phyloP scores from a whole-genome alignment of 2,113 vertebrate species.

The Oreochromis aureus region DNA sequence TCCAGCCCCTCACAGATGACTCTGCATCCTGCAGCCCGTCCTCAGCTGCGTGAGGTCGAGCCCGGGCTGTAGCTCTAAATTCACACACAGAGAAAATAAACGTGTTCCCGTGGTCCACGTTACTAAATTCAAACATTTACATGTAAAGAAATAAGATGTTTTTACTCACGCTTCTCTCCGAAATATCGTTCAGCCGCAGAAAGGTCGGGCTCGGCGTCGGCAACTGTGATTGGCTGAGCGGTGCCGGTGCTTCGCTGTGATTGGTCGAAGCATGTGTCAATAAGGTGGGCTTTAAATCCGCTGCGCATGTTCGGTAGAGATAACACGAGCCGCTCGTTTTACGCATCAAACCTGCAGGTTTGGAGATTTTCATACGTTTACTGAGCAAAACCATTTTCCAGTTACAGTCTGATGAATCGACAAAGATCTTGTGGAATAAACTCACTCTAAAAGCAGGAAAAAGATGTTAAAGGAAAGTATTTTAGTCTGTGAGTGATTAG shows the following conservation, averaged over 20 bases:
- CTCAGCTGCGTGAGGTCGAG: not conserved
- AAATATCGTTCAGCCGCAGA: not conserved
- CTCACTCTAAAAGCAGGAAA: not conserved
- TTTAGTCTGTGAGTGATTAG: not conserved
- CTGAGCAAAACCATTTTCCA: not conserved
- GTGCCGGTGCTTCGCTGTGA: not conserved
- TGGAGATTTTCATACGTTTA: not conserved
- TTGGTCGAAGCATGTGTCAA: slow-evolving; percentile 28
- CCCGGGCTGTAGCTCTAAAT: not conserved
- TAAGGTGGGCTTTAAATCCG: not conserved
- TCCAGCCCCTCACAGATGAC: slow-evolving; percentile 37
- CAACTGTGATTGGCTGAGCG: slow-evolving; percentile 16
- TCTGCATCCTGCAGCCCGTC: slow-evolving; percentile 20
- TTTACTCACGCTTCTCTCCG: slow-evolving; percentile 38
- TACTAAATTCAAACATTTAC: not conserved
- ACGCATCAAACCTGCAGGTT: not conserved
- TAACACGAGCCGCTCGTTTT: not conserved
- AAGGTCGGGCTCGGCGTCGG: fast-evolving
- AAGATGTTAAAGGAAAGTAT: not conserved
- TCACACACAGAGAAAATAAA: not conserved
- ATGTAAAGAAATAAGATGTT: not conserved
- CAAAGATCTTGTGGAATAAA: not conserved
- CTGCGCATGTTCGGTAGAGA: slow-evolving; percentile 41
- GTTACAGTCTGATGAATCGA: not conserved
- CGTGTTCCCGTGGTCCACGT: fast-evolving